Evolutionary conservation across 2,797 vertebrate genomes (phyloP).

Genomic region (Corythornis leucogaster): DNA sequence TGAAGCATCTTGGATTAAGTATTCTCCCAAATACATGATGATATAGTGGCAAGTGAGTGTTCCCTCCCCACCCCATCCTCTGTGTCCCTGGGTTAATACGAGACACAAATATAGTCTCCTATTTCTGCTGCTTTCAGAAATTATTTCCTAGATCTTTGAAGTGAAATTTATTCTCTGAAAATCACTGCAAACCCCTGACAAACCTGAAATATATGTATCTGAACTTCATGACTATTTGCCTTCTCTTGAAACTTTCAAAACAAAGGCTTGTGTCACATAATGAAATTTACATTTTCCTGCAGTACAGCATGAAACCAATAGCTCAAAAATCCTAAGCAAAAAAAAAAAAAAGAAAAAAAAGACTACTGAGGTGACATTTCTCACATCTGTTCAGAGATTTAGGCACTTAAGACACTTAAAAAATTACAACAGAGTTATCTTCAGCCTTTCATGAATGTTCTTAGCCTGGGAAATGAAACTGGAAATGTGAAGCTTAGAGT

Average conservation of each 20-base stretch:
- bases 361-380: not conserved
- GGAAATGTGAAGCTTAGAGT: not conserved
- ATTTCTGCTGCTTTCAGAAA: slow-evolving; percentile 46
- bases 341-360: not conserved
- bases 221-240: not conserved
- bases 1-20: slow-evolving; percentile 51
- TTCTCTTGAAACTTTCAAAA: slow-evolving; percentile 11
- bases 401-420: not conserved
- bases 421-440: not conserved
- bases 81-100: slow-evolving; percentile 24
- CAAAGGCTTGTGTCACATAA: not conserved
- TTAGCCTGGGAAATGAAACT: not conserved
- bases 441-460: not conserved
- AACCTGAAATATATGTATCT: not conserved
- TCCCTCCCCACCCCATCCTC: slow-evolving; percentile 37
- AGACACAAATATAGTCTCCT: slow-evolving; percentile 19
- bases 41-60: slow-evolving; percentile 19
- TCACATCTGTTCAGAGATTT: slow-evolving; percentile 7
- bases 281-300: slow-evolving; percentile 13
- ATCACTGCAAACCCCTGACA: slow-evolving; percentile 5
- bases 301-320: slow-evolving; percentile 1
- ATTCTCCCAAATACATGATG: slow-evolving; percentile 39
- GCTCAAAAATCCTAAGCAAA: not conserved
- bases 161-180: slow-evolving; percentile 30
- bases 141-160: slow-evolving; percentile 13